Evolutionary conservation across 37 sponge, comb jelly and placozoan species (phyloP).

Genomic region (Tethya wilhelma): DNA sequence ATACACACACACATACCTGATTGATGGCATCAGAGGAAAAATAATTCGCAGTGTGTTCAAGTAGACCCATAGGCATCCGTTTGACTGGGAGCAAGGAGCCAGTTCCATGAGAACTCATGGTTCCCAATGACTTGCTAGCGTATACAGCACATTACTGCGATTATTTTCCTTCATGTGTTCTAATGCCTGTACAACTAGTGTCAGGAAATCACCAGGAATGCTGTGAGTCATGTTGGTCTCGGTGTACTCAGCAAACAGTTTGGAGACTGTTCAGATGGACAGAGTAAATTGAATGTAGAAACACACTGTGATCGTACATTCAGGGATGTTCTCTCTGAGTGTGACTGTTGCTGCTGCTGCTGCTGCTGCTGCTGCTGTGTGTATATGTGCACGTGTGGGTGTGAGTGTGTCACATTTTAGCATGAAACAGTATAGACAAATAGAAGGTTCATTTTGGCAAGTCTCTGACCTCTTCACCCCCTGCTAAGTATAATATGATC

Average conservation of each 20-base stretch:
- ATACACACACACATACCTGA: slow-evolving; percentile 22
- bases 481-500: too few relatives aligned
- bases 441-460: too few relatives aligned
- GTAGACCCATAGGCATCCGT: slow-evolving; percentile 47
- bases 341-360: too few relatives aligned
- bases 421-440: too few relatives aligned
- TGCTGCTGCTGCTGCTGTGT: too few relatives aligned
- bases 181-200: slow-evolving; percentile 8
- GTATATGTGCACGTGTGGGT: too few relatives aligned
- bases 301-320: background rate
- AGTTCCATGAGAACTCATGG: slow-evolving; percentile 24
- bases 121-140: slow-evolving; percentile 18
- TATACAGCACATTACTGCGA: slow-evolving; percentile 23
- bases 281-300: background rate
- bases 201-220: slow-evolving; percentile 27
- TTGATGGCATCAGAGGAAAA: slow-evolving; percentile 13
- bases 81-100: slow-evolving; percentile 26
- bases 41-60: slow-evolving; percentile 43
- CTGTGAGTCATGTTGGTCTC: too few relatives aligned
- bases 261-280: background rate
- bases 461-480: too few relatives aligned
- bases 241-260: background rate
- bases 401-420: too few relatives aligned
- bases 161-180: background rate
- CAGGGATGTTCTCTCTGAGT: too few relatives aligned